These are phyloP conservation scores for Percopsis transmontana DNA, from an alignment of 2,113 vertebrate species.

Conservation along the genomic window DNA sequence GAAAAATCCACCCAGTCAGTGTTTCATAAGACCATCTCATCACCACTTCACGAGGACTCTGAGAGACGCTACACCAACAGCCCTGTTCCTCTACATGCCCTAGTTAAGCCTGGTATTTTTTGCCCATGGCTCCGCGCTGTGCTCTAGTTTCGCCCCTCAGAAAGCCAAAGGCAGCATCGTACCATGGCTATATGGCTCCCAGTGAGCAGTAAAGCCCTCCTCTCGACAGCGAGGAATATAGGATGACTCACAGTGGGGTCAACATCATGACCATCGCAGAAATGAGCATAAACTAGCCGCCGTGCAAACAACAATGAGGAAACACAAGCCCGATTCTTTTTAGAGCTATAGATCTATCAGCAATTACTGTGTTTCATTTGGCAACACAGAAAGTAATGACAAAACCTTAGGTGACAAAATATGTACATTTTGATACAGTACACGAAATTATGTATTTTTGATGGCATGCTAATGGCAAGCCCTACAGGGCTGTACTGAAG, in stretches of 20 bases:
- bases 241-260: slow-evolving; percentile 59
- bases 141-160: slow-evolving; percentile 59
- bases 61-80: slow-evolving; percentile 29
- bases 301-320: slow-evolving; percentile 6
- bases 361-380: neutral
- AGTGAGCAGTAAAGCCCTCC: slow-evolving; percentile 34
- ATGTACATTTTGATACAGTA: neutral
- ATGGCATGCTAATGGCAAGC: slow-evolving; percentile 21
- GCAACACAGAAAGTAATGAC: neutral
- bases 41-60: slow-evolving; percentile 28
- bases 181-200: slow-evolving; percentile 47
- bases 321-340: neutral
- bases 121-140: slow-evolving; percentile 63
- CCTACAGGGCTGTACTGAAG: slow-evolving; percentile 26
- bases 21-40: slow-evolving; percentile 19
- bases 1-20: slow-evolving; percentile 27
- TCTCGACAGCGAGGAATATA: slow-evolving; percentile 31
- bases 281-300: slow-evolving; percentile 1
- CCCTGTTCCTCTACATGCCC: slow-evolving; percentile 67
- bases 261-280: slow-evolving; percentile 25
- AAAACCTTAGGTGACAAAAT: neutral
- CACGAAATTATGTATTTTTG: neutral
- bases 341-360: neutral
- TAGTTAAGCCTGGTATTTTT: slow-evolving; percentile 68
- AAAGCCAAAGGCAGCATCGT: slow-evolving; percentile 54